phyloP scores from a whole-genome alignment of 2,797 vertebrate genomes.

The Mormyrus hasselquistii region DNA sequence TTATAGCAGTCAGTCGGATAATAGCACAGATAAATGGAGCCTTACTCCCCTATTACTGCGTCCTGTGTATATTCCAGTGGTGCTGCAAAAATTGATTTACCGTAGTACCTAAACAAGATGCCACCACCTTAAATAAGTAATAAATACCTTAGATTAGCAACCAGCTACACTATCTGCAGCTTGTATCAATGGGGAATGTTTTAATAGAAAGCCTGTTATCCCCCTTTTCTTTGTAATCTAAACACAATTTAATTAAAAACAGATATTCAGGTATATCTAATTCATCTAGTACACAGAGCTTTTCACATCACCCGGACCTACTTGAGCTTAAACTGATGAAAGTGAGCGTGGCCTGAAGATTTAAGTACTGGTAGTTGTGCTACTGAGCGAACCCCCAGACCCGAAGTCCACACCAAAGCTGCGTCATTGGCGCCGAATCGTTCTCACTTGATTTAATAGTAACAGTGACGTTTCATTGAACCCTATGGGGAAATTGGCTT shows the following conservation, averaged over 20 bases:
- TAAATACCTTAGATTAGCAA: slow-evolving; percentile 26
- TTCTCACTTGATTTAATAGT: not conserved
- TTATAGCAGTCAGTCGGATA: slow-evolving; percentile 37
- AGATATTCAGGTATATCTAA: not conserved
- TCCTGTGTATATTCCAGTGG: not conserved
- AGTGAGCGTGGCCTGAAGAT: not conserved
- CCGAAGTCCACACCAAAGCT: not conserved
- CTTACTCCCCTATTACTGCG: slow-evolving; percentile 36
- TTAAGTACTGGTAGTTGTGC: not conserved
- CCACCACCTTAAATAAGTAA: not conserved
- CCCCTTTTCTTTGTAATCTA: slow-evolving; percentile 32
- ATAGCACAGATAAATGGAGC: slow-evolving; percentile 47
- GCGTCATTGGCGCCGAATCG: not conserved
- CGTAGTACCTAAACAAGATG: not conserved
- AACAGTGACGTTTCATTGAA: not conserved
- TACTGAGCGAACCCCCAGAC: not conserved
- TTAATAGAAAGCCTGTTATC: slow-evolving; percentile 33
- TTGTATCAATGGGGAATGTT: not conserved
- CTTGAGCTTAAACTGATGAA: not conserved
- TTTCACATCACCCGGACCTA: slow-evolving; percentile 6
- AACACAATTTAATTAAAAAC: slow-evolving; percentile 25
- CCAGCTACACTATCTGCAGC: slow-evolving; percentile 28
- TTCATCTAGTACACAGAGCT: not conserved
- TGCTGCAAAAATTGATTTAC: not conserved
- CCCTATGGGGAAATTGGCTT: not conserved